phyloP scores from a whole-genome alignment of 2,888 invertebrate species.

The Lottia scabra region DNA sequence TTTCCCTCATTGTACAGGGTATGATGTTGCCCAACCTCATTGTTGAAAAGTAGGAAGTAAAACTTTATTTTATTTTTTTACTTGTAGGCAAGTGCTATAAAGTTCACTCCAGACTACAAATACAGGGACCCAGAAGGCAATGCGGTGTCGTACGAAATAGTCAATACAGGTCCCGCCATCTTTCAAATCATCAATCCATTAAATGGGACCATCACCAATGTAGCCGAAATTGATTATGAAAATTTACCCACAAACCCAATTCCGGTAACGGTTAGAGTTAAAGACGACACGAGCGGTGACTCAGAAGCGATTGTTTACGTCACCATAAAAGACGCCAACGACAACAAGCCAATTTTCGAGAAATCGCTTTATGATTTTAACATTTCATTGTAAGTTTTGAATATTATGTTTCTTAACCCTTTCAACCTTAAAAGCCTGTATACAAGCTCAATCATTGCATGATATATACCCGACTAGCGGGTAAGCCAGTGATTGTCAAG shows the following conservation, averaged over 20 bases:
- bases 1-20: no score
- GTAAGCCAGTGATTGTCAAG: no score
- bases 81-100: not conserved
- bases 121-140: not conserved
- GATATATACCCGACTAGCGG: no score
- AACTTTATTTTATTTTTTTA: not conserved
- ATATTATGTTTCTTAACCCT: no score
- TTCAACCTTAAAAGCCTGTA: no score
- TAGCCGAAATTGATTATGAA: not conserved
- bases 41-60: no score
- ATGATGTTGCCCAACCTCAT: no score
- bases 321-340: not conserved
- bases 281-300: not conserved
- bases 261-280: not conserved
- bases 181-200: not conserved
- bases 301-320: not conserved
- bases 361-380: not conserved
- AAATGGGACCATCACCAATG: not conserved
- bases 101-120: not conserved
- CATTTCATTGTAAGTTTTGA: not conserved
- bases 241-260: not conserved
- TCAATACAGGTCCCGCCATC: not conserved
- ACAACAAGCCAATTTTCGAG: not conserved
- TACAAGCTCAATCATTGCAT: no score
- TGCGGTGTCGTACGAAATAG: not conserved